phyloP scores from a whole-genome alignment of 1,140 invertebrate genomes.

The Cherax quadricarinatus region DNA sequence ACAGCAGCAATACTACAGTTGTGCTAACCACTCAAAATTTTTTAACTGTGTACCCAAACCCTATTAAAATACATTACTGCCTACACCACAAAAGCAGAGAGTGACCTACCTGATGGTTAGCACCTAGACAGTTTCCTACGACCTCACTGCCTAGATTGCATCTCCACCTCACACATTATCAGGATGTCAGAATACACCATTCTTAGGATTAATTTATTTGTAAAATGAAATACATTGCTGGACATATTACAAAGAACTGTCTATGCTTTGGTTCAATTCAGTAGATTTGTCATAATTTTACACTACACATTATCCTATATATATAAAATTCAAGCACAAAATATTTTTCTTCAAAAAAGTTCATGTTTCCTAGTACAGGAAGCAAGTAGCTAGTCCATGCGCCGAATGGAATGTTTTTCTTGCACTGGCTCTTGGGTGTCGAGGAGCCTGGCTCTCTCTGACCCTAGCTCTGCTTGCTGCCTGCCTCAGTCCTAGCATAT shows the following conservation, averaged over 20 bases:
- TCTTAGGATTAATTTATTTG: conserved; percentile 71
- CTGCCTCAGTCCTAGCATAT: conserved; percentile 57
- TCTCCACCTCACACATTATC: conserved; percentile 32
- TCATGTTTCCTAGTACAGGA: conserved; percentile 40
- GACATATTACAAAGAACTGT: conserved; percentile 64
- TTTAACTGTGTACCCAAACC: conserved; percentile 50
- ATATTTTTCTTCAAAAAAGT: conserved; percentile 7
- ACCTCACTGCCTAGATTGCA: conserved; percentile 61
- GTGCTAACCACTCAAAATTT: conserved; percentile 67
- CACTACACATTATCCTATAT: conserved; percentile 65
- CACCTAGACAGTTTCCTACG: conserved; percentile 59
- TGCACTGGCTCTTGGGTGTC: conserved; percentile 51
- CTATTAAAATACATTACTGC: conserved; percentile 65
- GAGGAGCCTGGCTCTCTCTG: conserved; percentile 54
- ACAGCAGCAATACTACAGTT: conserved; percentile 46
- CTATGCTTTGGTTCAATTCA: conserved; percentile 63
- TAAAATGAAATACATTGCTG: conserved; percentile 70
- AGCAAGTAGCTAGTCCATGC: conserved; percentile 53
- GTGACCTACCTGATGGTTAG: conserved; percentile 45
- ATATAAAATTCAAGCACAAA: conserved; percentile 69
- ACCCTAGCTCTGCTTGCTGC: conserved; percentile 62
- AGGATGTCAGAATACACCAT: conserved; percentile 65
- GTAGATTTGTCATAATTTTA: conserved; percentile 28
- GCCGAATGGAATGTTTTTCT: conserved; percentile 65
- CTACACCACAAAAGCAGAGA: conserved; percentile 67